A percentile compares a stretch with the other conserved stretches of the same genome.
These are phyloP conservation scores for Mionectes olivaceus DNA, from an alignment of 2,797 vertebrate species.

Conservation along the genomic window DNA sequence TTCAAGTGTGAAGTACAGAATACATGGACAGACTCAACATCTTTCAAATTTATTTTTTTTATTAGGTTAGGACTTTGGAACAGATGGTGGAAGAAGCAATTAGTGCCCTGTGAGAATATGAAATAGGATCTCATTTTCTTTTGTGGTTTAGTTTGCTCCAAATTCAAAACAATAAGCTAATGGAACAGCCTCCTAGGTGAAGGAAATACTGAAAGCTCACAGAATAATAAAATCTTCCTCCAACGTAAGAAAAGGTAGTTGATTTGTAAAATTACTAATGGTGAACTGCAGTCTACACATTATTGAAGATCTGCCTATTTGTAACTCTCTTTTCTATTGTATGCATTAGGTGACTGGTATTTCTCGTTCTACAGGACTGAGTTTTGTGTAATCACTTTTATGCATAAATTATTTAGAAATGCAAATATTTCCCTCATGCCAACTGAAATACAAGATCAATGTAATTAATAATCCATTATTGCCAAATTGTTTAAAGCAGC, in stretches of 20 bases:
- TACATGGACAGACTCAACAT: neutral
- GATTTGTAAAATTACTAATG: neutral
- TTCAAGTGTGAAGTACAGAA: neutral
- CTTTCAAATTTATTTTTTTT: neutral
- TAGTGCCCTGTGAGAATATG: neutral
- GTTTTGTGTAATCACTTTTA: neutral
- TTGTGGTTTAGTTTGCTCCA: neutral
- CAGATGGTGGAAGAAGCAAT: neutral
- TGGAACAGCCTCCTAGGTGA: neutral
- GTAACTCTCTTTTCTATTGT: neutral
- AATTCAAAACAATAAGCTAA: neutral
- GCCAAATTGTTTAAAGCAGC: neutral
- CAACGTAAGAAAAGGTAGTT: neutral
- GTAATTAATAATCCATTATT: slow-evolving; percentile 32
- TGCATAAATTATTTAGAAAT: neutral
- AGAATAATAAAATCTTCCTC: neutral
- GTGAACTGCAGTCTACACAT: neutral
- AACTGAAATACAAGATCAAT: neutral
- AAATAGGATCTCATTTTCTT: neutral
- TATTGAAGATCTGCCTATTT: neutral
- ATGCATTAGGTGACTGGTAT: neutral
- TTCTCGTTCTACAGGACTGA: neutral
- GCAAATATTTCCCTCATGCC: neutral
- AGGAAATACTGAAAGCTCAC: neutral
- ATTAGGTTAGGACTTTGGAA: neutral